Conservation (phyloP, 1,140 invertebrate species). For the Drosophila ambigua region DNA sequence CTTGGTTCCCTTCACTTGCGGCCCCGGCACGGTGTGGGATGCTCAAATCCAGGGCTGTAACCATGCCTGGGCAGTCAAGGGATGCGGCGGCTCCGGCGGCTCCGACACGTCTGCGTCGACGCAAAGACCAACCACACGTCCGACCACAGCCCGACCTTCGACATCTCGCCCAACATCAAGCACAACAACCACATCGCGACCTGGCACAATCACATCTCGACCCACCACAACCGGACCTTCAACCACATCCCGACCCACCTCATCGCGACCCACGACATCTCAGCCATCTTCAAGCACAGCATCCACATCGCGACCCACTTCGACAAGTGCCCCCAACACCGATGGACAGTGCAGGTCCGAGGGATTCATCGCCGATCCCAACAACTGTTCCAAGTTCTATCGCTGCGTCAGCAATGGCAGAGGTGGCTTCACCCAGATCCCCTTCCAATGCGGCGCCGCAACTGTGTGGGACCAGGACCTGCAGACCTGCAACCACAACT, state of each 20-base stretch:
- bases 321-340: conserved; percentile 9
- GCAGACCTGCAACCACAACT: conserved; percentile 86
- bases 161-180: conserved; percentile 9
- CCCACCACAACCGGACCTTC: background rate
- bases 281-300: conserved; percentile 15
- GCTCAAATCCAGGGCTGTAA: conserved; percentile 86
- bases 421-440: conserved; percentile 85
- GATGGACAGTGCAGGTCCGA: conserved; percentile 53
- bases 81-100: conserved; percentile 35
- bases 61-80: conserved; percentile 84
- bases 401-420: conserved; percentile 87
- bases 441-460: conserved; percentile 87
- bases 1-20: conserved; percentile 87
- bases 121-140: conserved; percentile 5
- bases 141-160: conserved; percentile 8
- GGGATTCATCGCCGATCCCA: conserved; percentile 67
- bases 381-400: conserved; percentile 88
- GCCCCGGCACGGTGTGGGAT: conserved; percentile 88
- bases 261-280: conserved; percentile 7
- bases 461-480: conserved; percentile 88
- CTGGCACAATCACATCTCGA: background rate
- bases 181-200: background rate
- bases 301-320: background rate
- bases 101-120: conserved; percentile 14
- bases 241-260: conserved; percentile 16